phyloP scores from a whole-genome alignment of 2,797 vertebrate species.

The Tolypeutes matacus region DNA sequence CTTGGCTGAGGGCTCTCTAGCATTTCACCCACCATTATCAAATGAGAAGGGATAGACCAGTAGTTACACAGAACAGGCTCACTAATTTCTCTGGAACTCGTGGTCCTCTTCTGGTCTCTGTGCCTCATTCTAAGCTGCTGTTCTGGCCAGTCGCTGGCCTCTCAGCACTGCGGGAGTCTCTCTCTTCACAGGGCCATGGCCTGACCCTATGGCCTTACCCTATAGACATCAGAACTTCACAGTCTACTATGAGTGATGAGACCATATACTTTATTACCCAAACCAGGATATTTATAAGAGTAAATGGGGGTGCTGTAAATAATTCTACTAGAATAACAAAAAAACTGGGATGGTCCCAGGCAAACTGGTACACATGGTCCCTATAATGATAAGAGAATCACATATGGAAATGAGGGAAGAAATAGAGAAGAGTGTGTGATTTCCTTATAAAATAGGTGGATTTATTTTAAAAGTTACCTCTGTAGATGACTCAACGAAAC shows the following conservation, averaged over 20 bases:
- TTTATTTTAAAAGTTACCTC: not conserved
- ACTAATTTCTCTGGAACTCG: fast-evolving
- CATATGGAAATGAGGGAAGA: not conserved
- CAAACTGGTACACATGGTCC: not conserved
- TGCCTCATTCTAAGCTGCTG: not conserved
- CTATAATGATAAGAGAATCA: not conserved
- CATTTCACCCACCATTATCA: not conserved
- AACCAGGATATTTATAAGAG: not conserved
- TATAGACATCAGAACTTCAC: not conserved
- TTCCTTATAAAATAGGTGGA: not conserved
- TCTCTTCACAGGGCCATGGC: not conserved
- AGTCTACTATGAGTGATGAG: not conserved
- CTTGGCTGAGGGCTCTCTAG: not conserved
- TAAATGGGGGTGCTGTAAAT: not conserved
- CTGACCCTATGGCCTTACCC: not conserved
- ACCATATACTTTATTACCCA: not conserved
- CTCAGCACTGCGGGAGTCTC: not conserved
- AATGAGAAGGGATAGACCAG: not conserved
- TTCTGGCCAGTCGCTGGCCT: not conserved
- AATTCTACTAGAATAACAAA: not conserved
- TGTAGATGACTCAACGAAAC: not conserved
- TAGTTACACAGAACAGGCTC: fast-evolving
- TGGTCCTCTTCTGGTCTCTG: too few species aligned
- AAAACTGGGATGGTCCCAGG: not conserved
- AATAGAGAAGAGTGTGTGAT: not conserved